Conservation (phyloP, 2,888 invertebrate species). For the Hydropsyche betteni region DNA sequence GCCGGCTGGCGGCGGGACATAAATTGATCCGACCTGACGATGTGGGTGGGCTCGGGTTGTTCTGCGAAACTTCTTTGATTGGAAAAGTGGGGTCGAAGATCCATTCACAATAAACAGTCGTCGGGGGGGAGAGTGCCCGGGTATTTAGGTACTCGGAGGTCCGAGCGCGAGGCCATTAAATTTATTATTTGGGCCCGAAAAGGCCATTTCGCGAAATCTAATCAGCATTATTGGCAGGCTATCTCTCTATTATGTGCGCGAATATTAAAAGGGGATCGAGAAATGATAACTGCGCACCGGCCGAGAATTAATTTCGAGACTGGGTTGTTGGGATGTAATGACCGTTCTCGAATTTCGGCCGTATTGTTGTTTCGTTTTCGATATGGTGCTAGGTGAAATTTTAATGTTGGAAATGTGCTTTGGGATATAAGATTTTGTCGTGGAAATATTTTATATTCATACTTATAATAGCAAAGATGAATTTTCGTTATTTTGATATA, state of each 20-base stretch:
- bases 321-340: too few relatives aligned
- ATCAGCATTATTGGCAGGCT: constrained; percentile 44
- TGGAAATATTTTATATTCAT: too few relatives aligned
- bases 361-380: too few relatives aligned
- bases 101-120: constrained; percentile 48
- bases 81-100: constrained; percentile 51
- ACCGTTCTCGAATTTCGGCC: too few relatives aligned
- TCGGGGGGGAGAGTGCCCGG: constrained; percentile 18
- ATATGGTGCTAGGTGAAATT: too few relatives aligned
- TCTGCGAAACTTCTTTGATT: constrained; percentile 51
- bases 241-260: constrained; percentile 34
- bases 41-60: constrained; percentile 38
- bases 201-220: constrained; percentile 41
- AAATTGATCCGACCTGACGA: constrained; percentile 48
- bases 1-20: constrained; percentile 48
- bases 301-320: constrained; percentile 1
- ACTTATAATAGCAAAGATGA: too few relatives aligned
- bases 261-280: constrained; percentile 37
- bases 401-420: too few relatives aligned
- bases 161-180: constrained; percentile 48
- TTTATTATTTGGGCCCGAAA: constrained; percentile 49
- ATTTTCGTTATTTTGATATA: too few relatives aligned
- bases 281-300: constrained; percentile 28
- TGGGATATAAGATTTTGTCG: too few relatives aligned
- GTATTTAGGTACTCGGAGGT: constrained; percentile 27